Conservation (phyloP, 2,113 vertebrate species). For the Corythaeola cristata region DNA sequence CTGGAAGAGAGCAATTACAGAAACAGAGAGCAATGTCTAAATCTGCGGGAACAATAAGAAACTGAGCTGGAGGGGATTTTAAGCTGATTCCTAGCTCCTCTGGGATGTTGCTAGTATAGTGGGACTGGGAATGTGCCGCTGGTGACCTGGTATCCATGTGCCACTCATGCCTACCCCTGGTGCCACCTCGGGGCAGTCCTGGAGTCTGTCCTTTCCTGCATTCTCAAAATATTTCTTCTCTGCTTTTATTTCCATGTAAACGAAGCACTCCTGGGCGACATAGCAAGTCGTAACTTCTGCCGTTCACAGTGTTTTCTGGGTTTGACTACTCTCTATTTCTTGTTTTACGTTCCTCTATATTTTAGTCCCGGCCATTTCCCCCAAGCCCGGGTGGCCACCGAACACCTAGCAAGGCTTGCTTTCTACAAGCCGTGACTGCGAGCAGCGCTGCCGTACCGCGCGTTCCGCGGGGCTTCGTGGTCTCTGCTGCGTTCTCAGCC, state of each 20-base stretch:
- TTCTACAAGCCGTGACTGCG: not conserved
- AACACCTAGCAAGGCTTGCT: not conserved
- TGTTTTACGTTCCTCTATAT: not conserved
- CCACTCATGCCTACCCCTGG: not conserved
- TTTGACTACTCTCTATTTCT: not conserved
- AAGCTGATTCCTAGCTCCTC: not conserved
- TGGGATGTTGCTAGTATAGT: not conserved
- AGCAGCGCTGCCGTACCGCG: too few species aligned
- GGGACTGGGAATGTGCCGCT: not conserved
- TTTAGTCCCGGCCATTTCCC: not conserved
- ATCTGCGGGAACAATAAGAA: not conserved
- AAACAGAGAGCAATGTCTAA: not conserved
- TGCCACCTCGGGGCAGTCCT: not conserved
- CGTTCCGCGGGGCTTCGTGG: not conserved
- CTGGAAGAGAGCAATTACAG: slow-evolving; percentile 4
- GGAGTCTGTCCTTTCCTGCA: not conserved
- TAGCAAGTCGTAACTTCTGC: not conserved
- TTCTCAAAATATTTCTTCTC: not conserved
- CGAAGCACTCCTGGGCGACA: not conserved
- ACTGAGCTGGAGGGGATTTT: not conserved
- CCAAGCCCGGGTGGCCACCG: not conserved
- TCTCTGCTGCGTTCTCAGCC: not conserved
- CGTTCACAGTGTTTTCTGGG: not conserved
- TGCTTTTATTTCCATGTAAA: slow-evolving; percentile 16
- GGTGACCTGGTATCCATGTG: not conserved